Percentiles rank a stretch among this genome's conserved stretches.
phyloP scores from a whole-genome alignment of 2,888 invertebrate genomes.

The Cryptocheilus praepositus region DNA sequence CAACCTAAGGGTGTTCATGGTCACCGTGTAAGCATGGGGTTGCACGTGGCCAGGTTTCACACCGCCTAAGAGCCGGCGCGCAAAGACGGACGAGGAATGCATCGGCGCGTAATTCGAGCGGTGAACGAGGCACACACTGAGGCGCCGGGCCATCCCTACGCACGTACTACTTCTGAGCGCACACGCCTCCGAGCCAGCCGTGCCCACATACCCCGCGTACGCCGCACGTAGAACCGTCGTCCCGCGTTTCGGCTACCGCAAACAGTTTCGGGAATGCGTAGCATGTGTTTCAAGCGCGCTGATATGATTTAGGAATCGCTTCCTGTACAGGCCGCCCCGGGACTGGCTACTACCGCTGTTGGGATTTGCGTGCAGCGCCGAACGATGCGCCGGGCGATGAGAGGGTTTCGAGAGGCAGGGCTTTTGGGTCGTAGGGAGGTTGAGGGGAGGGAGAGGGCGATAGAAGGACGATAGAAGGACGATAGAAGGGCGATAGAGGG shows the following conservation, averaged over 20 bases:
- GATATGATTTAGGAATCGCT: conserved; percentile 68
- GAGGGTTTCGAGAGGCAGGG: too few species aligned
- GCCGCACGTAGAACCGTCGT: conserved; percentile 25
- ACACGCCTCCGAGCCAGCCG: too few species aligned
- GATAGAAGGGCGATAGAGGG: too few species aligned
- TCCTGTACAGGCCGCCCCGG: conserved; percentile 6
- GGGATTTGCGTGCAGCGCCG: conserved; percentile 54
- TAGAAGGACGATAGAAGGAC: too few species aligned
- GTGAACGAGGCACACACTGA: too few species aligned
- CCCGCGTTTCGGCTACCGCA: conserved; percentile 35
- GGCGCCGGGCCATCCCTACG: too few species aligned
- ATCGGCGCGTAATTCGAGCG: too few species aligned
- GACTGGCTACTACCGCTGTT: conserved; percentile 11
- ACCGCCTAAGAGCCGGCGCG: conserved; percentile 29
- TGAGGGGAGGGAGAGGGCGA: too few species aligned
- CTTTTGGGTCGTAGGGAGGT: neutral
- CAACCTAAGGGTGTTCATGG: conserved; percentile 65
- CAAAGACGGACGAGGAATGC: conserved; percentile 23
- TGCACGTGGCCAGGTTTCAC: conserved; percentile 48
- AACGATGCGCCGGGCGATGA: conserved; percentile 33
- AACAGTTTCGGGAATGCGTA: conserved; percentile 62
- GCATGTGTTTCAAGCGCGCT: conserved; percentile 62
- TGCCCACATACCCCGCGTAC: neutral
- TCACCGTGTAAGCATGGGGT: conserved; percentile 37
- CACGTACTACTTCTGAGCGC: too few species aligned